phyloP scores from a whole-genome alignment of 2,797 vertebrate species.

The Coracias cyanogaster region DNA sequence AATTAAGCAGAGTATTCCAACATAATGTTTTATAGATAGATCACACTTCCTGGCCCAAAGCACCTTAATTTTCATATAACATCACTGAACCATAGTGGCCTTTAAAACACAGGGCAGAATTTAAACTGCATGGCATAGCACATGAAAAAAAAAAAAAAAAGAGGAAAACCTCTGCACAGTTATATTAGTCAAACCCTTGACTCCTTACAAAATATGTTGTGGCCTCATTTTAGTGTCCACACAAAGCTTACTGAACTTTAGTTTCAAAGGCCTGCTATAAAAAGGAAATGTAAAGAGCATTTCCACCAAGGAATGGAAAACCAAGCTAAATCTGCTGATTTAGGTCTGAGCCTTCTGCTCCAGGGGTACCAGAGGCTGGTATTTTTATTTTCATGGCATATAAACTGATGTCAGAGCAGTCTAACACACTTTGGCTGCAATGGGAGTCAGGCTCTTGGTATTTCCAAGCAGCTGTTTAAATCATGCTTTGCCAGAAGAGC shows the following conservation, averaged over 20 bases:
- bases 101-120: not conserved
- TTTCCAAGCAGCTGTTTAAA: not conserved
- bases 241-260: not conserved
- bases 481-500: not conserved
- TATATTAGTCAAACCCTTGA: not conserved
- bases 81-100: not conserved
- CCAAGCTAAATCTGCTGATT: not conserved
- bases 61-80: not conserved
- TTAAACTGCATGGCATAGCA: not conserved
- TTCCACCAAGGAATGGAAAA: not conserved
- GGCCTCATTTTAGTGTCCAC: not conserved
- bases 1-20: not conserved
- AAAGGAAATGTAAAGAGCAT: not conserved
- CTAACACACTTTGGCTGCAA: not conserved
- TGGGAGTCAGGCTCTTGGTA: rapidly evolving
- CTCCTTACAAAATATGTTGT: not conserved
- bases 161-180: not conserved
- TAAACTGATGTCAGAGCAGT: not conserved
- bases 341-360: not conserved
- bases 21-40: not conserved
- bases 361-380: not conserved
- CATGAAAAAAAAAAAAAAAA: not conserved
- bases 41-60: not conserved
- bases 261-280: not conserved
- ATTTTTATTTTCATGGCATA: not conserved